Percentiles rank a stretch among this genome's conserved stretches.
Evolutionary conservation across 2,888 invertebrate genomes (phyloP).

Genomic region (Synergus umbraculus): DNA sequence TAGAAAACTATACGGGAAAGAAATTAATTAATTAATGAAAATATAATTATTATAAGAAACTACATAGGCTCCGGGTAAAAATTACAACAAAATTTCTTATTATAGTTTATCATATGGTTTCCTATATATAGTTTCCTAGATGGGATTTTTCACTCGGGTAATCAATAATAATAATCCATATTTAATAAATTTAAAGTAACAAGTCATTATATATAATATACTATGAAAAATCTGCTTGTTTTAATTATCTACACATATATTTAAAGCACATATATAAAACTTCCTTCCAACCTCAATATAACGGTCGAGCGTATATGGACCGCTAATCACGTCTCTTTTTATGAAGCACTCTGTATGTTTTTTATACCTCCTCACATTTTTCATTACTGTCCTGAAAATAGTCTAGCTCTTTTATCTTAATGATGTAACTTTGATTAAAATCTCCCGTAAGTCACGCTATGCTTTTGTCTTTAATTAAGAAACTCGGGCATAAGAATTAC

Average conservation of each 20-base stretch:
- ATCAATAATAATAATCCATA: too few species aligned
- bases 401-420: background rate
- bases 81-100: too few species aligned
- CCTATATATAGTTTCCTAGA: too few species aligned
- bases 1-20: too few species aligned
- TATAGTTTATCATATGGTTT: too few species aligned
- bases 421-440: slow-evolving; percentile 19
- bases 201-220: background rate
- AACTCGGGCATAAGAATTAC: background rate
- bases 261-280: background rate
- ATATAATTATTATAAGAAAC: too few species aligned
- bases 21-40: too few species aligned
- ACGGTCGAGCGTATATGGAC: slow-evolving; percentile 13
- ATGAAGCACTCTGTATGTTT: slow-evolving; percentile 1
- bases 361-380: slow-evolving; percentile 1
- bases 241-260: background rate
- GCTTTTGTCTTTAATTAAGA: background rate
- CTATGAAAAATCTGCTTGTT: background rate
- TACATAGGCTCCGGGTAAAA: too few species aligned
- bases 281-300: background rate
- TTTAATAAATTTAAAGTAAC: background rate
- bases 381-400: slow-evolving; percentile 9
- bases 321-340: slow-evolving; percentile 11
- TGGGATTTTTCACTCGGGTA: too few species aligned
- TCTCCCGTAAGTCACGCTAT: background rate